These are phyloP conservation scores for Campoplex nolae DNA, from an alignment of 2,888 invertebrate species.

Conservation along the genomic window DNA sequence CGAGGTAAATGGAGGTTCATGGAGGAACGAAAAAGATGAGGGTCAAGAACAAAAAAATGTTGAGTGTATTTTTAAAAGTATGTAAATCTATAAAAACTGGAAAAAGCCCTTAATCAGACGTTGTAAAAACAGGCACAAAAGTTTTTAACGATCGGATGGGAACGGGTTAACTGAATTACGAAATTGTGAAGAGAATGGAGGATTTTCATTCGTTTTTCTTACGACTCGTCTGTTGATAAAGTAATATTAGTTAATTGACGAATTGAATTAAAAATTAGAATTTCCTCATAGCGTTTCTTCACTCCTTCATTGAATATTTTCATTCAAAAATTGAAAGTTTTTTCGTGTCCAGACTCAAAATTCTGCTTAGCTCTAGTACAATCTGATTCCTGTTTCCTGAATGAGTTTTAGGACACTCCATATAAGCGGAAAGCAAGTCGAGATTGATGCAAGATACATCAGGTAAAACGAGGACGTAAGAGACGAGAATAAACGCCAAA, in stretches of 20 bases:
- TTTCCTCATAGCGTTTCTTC: no score
- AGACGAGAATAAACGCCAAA: constrained; percentile 13
- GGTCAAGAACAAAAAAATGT: neutral
- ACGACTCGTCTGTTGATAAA: neutral
- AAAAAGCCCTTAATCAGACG: neutral
- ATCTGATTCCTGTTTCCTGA: neutral
- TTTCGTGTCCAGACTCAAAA: neutral
- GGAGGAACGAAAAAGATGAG: neutral
- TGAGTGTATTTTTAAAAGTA: neutral
- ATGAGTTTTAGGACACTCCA: neutral
- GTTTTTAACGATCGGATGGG: neutral
- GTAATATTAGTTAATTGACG: neutral
- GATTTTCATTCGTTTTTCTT: neutral
- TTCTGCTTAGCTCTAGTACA: neutral
- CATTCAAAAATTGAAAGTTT: neutral
- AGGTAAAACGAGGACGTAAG: constrained; percentile 29
- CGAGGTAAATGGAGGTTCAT: neutral
- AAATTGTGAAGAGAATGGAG: neutral
- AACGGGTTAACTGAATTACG: neutral
- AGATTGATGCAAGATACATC: neutral
- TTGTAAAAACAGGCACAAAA: neutral
- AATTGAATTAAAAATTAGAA: neutral
- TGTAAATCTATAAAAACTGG: neutral
- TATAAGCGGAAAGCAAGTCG: constrained; percentile 7
- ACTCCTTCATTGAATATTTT: no score